Conservation (phyloP, 2,113 vertebrate genomes). For the Pedetes capensis region DNA sequence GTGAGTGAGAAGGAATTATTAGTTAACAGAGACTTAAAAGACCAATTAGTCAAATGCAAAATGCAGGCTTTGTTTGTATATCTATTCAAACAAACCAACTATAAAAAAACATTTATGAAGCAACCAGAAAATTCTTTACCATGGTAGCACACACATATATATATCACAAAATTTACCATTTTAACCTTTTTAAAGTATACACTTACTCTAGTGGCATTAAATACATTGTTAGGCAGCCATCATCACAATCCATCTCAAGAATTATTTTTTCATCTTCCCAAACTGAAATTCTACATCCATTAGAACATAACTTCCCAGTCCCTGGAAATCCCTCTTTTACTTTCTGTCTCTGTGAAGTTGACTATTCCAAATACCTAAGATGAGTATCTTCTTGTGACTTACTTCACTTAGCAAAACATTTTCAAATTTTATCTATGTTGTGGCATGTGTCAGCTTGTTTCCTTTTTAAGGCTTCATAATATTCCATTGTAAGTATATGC, state of each 20-base stretch:
- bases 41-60: not conserved
- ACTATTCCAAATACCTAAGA: not conserved
- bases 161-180: not conserved
- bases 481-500: not conserved
- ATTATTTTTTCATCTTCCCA: not conserved
- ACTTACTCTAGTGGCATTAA: not conserved
- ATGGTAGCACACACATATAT: not conserved
- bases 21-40: not conserved
- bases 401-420: not conserved
- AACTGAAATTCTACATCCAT: not conserved
- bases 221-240: not conserved
- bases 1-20: not conserved
- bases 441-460: not conserved
- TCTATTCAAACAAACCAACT: not conserved
- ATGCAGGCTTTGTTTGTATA: not conserved
- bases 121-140: not conserved
- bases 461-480: not conserved
- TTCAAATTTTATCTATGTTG: not conserved
- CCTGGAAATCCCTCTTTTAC: not conserved
- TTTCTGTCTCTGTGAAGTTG: not conserved
- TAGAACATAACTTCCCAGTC: not conserved
- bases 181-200: not conserved
- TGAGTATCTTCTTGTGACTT: not conserved
- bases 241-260: not conserved
- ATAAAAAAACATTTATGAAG: not conserved